These are phyloP conservation scores for Clostera curtula DNA, from an alignment of 2,888 invertebrate genomes.

Conservation along the genomic window DNA sequence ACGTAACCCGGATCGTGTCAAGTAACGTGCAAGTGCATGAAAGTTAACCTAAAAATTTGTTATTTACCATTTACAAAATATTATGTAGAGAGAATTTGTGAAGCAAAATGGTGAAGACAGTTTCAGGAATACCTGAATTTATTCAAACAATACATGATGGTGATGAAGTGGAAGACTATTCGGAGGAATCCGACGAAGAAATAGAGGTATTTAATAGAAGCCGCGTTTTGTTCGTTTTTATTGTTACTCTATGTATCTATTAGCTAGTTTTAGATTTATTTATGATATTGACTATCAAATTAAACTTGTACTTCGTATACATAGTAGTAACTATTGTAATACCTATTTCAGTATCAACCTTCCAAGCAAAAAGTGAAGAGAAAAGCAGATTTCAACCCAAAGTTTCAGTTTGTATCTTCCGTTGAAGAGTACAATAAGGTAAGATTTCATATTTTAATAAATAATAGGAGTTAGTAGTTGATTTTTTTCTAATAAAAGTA, in stretches of 20 bases:
- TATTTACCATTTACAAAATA: too few species aligned
- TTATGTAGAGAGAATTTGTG: too few species aligned
- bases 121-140: slow-evolving; percentile 70
- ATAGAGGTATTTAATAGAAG: slow-evolving; percentile 83
- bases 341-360: slow-evolving; percentile 91
- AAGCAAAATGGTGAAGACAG: slow-evolving; percentile 31
- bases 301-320: neutral
- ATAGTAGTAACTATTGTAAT: neutral
- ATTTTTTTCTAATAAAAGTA: neutral
- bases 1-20: too few species aligned
- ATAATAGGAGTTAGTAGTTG: neutral
- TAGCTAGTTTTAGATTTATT: neutral
- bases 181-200: slow-evolving; percentile 87
- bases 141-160: slow-evolving; percentile 90
- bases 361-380: slow-evolving; percentile 82
- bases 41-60: too few species aligned
- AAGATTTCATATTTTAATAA: slow-evolving; percentile 7
- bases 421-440: slow-evolving; percentile 85
- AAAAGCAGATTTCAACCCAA: slow-evolving; percentile 85
- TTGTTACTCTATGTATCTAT: neutral
- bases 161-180: slow-evolving; percentile 85
- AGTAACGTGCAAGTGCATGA: too few species aligned
- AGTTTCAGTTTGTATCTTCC: slow-evolving; percentile 86
- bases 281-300: neutral
- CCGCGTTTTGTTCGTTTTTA: neutral